These are phyloP conservation scores for Anadara kagoshimensis DNA, from an alignment of 1,140 invertebrate genomes.

Conservation along the genomic window DNA sequence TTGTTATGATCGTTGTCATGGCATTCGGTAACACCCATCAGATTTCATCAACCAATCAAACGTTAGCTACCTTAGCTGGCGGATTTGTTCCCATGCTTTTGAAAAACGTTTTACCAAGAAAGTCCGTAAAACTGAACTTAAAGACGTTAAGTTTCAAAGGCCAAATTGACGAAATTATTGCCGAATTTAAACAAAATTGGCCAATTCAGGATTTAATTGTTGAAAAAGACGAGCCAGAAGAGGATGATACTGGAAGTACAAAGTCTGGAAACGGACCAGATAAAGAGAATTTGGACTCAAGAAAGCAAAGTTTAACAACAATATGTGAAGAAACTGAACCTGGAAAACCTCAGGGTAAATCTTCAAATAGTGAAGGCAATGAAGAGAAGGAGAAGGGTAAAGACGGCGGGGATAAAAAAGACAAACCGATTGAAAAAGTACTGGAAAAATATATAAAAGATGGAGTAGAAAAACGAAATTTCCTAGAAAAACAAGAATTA, in stretches of 20 bases:
- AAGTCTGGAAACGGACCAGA: conserved; percentile 25
- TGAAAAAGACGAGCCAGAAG: conserved; percentile 45
- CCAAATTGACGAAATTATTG: conserved; percentile 70
- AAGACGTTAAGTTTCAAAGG: conserved; percentile 71
- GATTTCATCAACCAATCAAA: conserved; percentile 71
- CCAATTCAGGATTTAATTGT: conserved; percentile 62
- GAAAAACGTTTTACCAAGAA: conserved; percentile 67
- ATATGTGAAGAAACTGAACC: background rate
- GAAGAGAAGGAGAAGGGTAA: conserved; percentile 37
- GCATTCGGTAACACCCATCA: conserved; percentile 69
- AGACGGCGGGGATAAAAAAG: conserved; percentile 38
- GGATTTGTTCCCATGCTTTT: conserved; percentile 71
- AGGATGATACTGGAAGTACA: conserved; percentile 28
- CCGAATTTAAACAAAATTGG: conserved; percentile 70
- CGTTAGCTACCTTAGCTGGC: conserved; percentile 68
- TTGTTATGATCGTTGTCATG: conserved; percentile 72
- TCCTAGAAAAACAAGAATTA: conserved; percentile 25
- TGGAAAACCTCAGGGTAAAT: conserved; percentile 36
- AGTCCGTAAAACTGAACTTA: conserved; percentile 63
- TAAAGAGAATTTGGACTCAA: conserved; percentile 16
- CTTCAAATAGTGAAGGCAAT: conserved; percentile 35
- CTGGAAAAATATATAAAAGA: conserved; percentile 44
- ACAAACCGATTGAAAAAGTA: conserved; percentile 32
- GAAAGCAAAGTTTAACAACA: conserved; percentile 20
- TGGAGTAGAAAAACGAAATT: conserved; percentile 21